Evolutionary conservation across 1,140 invertebrate species (phyloP).

Genomic region (Micrasema longulum): DNA sequence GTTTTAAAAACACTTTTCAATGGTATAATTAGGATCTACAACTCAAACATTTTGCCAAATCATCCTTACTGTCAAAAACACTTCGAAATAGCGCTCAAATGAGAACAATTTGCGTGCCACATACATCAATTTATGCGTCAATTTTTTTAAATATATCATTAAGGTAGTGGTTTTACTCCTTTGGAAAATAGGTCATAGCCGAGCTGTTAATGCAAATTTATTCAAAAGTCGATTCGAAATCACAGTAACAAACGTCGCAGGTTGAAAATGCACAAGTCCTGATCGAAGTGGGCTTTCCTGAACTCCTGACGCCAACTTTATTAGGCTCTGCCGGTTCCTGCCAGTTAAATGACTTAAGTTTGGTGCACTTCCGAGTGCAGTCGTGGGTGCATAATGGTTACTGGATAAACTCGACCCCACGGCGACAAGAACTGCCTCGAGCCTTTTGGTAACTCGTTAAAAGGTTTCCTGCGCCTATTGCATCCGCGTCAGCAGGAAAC

Average conservation of each 20-base stretch:
- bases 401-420: conserved; percentile 14
- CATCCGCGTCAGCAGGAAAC: not conserved
- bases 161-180: too few relatives aligned
- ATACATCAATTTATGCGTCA: too few relatives aligned
- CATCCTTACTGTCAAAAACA: conserved; percentile 7
- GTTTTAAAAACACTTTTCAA: not conserved
- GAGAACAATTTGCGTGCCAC: too few relatives aligned
- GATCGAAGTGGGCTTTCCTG: conserved; percentile 19
- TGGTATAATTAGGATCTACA: not conserved
- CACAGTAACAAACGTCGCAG: too few relatives aligned
- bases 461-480: conserved; percentile 1
- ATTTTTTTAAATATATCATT: too few relatives aligned
- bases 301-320: conserved; percentile 10
- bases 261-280: conserved; percentile 1
- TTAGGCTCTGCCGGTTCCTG: conserved; percentile 29
- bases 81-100: too few relatives aligned
- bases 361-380: conserved; percentile 34
- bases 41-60: conserved; percentile 4
- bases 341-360: conserved; percentile 42
- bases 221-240: too few relatives aligned
- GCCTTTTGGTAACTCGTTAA: conserved; percentile 24
- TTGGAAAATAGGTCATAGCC: not conserved
- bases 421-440: not conserved
- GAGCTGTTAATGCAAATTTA: too few relatives aligned
- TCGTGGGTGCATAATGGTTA: conserved; percentile 34